Base-by-base conservation (phyloP, 2,113 vertebrate species). In the Gobiocypris rarus region DNA sequence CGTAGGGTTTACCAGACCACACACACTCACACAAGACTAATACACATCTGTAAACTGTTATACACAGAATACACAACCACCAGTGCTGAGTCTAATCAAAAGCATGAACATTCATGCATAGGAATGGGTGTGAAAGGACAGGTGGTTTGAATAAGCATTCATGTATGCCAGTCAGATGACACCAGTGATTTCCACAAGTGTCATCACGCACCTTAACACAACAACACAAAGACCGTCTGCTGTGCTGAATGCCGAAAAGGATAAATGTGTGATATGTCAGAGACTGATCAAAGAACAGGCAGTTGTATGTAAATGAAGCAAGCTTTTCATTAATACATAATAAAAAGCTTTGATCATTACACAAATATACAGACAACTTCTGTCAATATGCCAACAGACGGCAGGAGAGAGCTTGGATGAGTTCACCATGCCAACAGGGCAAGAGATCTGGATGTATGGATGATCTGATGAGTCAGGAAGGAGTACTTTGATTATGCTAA, bases 321-420 rank as follows among this genome's bases (percentile, higher is more conserved):
- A 76, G 74, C 28, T 34, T 76, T 56, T 67, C 28, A 67, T 67
- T 9, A 19, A 65, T 31, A 24, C 14, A 9, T 28, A 67, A 34
- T 67, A 15, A 67, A 38, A 38, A 52, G 15, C 34, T 15, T 45
- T 61, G 9, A 48, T 50, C 52, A 31, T n/a, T 31, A 77, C 24
- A 86, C 70, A 77, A 84, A 67, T 43, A 78, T 28, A 50, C 19
- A 8, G 4, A 82, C 71, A 58, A 11, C 38, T n/a, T 34, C n/a
- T 80, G 69, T 87, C 75, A 87, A 85, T 87, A 89, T 71, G 71
- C 84, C 84, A 87, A 87, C 85, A 88, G 85, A 88, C 78, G 71
- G 86, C 84, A 77, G 41, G 71, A 84, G 50, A 83, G 78, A 24
- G 34, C 52, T 10, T 34, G 43, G 34, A 70, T 26, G 56, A 84